Base-by-base conservation (phyloP, 2,113 vertebrate genomes). In the Forbesichthys agassizii region DNA sequence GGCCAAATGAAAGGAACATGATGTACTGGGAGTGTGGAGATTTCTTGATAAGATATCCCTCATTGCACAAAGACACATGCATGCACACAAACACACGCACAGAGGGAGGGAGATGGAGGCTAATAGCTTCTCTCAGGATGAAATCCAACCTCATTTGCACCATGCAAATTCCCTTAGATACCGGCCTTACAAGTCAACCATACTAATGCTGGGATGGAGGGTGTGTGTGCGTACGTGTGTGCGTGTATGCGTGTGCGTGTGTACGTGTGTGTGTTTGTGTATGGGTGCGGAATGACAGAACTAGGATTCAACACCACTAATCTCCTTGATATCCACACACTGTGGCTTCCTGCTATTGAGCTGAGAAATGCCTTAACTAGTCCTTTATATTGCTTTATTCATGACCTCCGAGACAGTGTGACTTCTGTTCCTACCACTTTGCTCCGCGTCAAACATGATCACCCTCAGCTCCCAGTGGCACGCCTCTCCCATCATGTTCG, bases 351-450 rank as follows among this genome's bases (percentile, higher is more conserved):
- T 72, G 69, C 59, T 74, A 70, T 48, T 46, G 58, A 47, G 60
- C 53, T 48, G 59, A 71, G 74, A 80, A 82, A 78, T 6, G 33
- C 11, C 61, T 51, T 69, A 82, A 84, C 84, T 65, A 81, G 84
- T 84, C 65, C 77, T 77, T 81, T 83, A 11, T 83, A 11, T 60
- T 88, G 76, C 86, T 84, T 90, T 85, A 88, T 86, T 88, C 73
- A 86, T 81, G 62, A 80, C 82, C 78, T 67, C 69, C 0, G 78
- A 81, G 79, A 83, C 68, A 75, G 81, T 59, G 61, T 76, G 69
- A 71, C 68, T 76, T 58, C 64, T 77, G 75, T 20, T 80, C 64
- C 84, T 51, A 58, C 71, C 74, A 69, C 74, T 83, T 78, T 80
- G 77, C 81, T 80, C 65, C 5, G 0, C 77, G 75, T 81, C 74